Evolutionary conservation across 2,797 vertebrate genomes (phyloP).

Genomic region (Varecia variegata): DNA sequence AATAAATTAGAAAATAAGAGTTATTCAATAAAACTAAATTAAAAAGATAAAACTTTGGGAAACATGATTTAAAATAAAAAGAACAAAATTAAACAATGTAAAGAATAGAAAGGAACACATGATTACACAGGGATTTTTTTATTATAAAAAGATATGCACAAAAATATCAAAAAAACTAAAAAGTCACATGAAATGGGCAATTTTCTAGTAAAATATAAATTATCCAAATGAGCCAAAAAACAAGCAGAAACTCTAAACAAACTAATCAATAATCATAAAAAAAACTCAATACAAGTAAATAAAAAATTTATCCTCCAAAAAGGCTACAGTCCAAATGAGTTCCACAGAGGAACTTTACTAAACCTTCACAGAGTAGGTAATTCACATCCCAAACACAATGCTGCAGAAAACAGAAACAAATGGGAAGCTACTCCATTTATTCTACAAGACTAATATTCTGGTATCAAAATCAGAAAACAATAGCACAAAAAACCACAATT

Average conservation of each 20-base stretch:
- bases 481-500: neutral
- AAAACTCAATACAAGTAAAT: neutral
- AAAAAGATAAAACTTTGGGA: neutral
- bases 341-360: neutral
- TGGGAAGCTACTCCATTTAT: neutral
- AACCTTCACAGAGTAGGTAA: neutral
- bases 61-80: neutral
- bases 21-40: conserved; percentile 19
- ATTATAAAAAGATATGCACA: neutral
- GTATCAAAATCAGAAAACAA: neutral
- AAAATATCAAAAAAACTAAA: neutral
- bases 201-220: neutral
- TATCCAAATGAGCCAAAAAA: neutral
- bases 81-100: neutral
- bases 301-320: neutral
- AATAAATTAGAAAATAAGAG: neutral
- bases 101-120: neutral
- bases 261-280: neutral
- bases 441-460: neutral
- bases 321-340: neutral
- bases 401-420: conserved; percentile 15
- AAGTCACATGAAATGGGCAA: neutral
- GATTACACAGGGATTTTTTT: neutral
- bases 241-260: neutral
- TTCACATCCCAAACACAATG: neutral